Base-by-base conservation (phyloP, 2,113 vertebrate genomes). In the Kryptolebias marmoratus region DNA sequence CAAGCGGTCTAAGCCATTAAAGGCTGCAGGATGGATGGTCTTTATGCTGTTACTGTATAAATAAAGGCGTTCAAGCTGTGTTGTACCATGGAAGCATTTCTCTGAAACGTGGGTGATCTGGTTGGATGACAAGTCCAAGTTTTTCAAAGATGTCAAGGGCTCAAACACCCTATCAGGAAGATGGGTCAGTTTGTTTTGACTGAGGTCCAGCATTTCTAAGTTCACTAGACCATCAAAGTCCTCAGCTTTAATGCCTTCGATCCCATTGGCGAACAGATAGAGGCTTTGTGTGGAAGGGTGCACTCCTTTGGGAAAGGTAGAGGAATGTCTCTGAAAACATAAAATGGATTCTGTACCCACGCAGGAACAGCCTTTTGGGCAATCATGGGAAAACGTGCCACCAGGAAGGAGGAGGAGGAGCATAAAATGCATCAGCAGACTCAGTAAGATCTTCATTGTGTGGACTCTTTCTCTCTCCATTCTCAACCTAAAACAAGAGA, bases 71-170 rank as follows among this genome's bases (percentile, higher is more conserved):
- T 99, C 95, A 16, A 99, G 94, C 77, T 92, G 85, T 47, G 77
- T 83, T 87, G 98, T 92, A 12, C 97, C 96, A 0, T 94, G 91
- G 87, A 99, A 99, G 65, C 95, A 97, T 69, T 96, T 92, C 0
- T 96, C 94, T 81, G 95, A 95, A 88, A 99, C 95, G 87, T 96
- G 94, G 0, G 77, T 94, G 69, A 99, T 95, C 90, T 94, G 95
- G 85, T 99, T 99, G 70, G 94, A 93, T 1, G 96, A 97, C 62
- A 99, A 92, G 86, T 99, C 98, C 84, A 99, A 90, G 88, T 99
- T 99, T 85, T 88, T 93, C 1, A 99, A 94, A 76, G 94, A 93
- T 0, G 82, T 79, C 16, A 99, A 88, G 1, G 94, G 94, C 83
- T 95, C 93, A 86, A 99, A 99, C 55, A 97, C 93, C 12, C 88